Base-by-base conservation (phyloP, 2,888 invertebrate species). In the Idaea aversata region DNA sequence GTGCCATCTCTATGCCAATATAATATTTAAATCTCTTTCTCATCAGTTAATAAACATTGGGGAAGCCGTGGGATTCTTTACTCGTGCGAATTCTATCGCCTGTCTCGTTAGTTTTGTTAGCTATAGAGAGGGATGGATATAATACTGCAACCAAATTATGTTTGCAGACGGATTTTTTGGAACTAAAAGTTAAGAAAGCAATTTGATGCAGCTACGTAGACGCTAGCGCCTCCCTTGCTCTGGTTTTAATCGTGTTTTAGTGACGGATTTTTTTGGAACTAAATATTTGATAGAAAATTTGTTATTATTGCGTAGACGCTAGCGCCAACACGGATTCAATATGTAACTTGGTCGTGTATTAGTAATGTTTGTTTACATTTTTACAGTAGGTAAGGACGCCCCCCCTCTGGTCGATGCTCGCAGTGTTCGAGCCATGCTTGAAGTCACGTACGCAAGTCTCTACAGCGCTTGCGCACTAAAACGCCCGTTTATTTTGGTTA, bases 371-470 rank as follows among this genome's bases (percentile, higher is more conserved):
- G 61, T 65, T 59, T 57, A 34, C 36, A 63, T 88, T 88, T 88
- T 88, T 86, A 88, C 87, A 85, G 72, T 77, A 68, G 67, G 72
- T 72, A 68, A 67, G 72, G 72, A 72, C 67, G 70, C 68, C 71
- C 68, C 74, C 70, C 69, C 70, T 65, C 64, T 68, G 67, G 68
- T 70, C 74, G 70, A 67, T 70, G 70, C 71, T 72, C 68, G 75
- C 59, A 58, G 47, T 47, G 10, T 47, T 47, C 65, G 79, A 73
- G 84, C 85, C 91, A 90, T 92, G 92, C 88, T 79, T 69, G 75
- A 57, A 86, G 91, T 92, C 92, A 92, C 92, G 92, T 92, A 92
- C 88, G 91, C 92, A 87, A 72, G 69, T 65, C 71, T 70, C 65
- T 74, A 78, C 57, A 59, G 88, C 91, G 91, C 90, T 87, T 86